Conservation (phyloP, 1,140 invertebrate genomes). For the Fopius arisanus region DNA sequence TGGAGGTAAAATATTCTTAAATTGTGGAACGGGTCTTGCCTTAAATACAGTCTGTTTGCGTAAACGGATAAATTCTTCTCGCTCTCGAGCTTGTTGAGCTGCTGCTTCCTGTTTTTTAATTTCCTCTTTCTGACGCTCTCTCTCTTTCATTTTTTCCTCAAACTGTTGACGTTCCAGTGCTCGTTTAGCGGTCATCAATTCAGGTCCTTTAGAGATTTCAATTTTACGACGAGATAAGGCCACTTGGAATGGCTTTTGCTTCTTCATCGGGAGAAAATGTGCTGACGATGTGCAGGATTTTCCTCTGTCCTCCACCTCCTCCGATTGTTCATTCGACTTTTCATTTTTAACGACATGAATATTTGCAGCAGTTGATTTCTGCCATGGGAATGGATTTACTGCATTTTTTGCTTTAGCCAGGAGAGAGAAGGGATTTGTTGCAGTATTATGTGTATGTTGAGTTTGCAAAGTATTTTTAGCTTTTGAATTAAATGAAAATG, state of each 20-base stretch:
- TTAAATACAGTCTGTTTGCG: slow-evolving; percentile 22
- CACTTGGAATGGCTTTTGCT: slow-evolving; percentile 28
- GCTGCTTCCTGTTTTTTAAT: slow-evolving; percentile 6
- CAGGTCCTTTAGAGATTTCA: slow-evolving; percentile 17
- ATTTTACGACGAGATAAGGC: background rate
- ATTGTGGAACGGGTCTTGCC: slow-evolving; percentile 37
- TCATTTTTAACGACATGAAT: background rate
- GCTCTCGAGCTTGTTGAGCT: background rate
- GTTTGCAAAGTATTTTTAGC: background rate
- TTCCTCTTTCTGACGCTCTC: slow-evolving; percentile 16
- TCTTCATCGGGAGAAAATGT: slow-evolving; percentile 30
- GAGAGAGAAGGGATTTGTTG: background rate
- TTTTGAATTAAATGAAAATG: background rate
- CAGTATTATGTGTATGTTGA: background rate
- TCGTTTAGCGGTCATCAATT: slow-evolving; percentile 25
- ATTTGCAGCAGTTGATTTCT: background rate
- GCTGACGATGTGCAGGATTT: background rate
- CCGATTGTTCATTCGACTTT: background rate
- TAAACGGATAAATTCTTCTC: background rate
- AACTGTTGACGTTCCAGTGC: slow-evolving; percentile 33
- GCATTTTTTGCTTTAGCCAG: background rate
- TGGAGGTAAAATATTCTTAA: background rate
- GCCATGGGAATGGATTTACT: background rate
- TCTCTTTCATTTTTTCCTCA: slow-evolving; percentile 24
- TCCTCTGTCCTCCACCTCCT: too few relatives aligned